Conservation (phyloP, 1,140 invertebrate species). For the Dinothrombium tinctorium region DNA sequence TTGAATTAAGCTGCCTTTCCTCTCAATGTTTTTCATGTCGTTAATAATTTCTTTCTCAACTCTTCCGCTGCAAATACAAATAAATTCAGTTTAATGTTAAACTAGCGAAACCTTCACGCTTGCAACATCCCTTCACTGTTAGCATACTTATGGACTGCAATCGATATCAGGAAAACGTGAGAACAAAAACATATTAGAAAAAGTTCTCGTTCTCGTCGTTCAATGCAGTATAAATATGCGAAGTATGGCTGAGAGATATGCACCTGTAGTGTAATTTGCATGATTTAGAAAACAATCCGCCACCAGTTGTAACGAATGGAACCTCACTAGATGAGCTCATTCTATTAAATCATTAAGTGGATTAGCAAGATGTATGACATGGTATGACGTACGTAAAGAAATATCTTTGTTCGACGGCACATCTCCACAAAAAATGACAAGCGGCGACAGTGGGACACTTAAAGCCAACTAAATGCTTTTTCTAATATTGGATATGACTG, state of each 20-base stretch:
- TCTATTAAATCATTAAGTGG: slow-evolving; percentile 24
- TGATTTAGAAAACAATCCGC: slow-evolving; percentile 73
- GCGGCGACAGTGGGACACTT: slow-evolving; percentile 70
- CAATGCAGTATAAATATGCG: too few species aligned
- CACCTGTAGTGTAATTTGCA: slow-evolving; percentile 56
- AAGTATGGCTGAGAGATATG: slow-evolving; percentile 1
- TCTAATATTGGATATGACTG: too few species aligned
- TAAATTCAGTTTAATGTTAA: too few species aligned
- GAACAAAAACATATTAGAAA: too few species aligned
- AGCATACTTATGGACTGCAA: too few species aligned
- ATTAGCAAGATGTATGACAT: neutral
- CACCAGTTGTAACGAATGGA: slow-evolving; percentile 58
- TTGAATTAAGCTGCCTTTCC: slow-evolving; percentile 3
- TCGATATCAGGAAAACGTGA: too few species aligned
- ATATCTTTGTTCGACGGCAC: slow-evolving; percentile 83
- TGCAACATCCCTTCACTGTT: too few species aligned
- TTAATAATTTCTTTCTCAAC: slow-evolving; percentile 66
- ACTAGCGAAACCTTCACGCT: too few species aligned
- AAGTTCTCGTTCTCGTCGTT: too few species aligned
- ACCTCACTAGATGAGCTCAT: slow-evolving; percentile 63
- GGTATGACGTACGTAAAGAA: slow-evolving; percentile 71
- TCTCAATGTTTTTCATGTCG: slow-evolving; percentile 23
- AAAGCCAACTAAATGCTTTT: slow-evolving; percentile 85
- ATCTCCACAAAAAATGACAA: slow-evolving; percentile 81
- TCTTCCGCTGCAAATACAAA: slow-evolving; percentile 57